phyloP scores from a whole-genome alignment of 2,113 vertebrate genomes.

The Axis porcinus region DNA sequence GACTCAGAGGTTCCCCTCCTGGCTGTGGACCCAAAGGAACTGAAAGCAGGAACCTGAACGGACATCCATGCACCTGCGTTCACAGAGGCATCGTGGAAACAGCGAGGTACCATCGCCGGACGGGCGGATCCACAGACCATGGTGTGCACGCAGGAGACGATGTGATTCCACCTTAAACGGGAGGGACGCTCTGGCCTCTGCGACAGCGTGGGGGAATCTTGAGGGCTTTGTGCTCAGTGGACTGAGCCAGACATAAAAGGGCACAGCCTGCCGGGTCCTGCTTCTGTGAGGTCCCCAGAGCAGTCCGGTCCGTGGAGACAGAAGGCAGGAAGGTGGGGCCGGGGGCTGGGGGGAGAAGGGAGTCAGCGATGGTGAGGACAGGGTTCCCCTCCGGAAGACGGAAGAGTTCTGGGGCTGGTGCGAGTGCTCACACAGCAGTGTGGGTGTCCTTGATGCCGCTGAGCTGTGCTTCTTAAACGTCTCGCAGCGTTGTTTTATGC shows the following conservation, averaged over 20 bases:
- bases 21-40: too few species aligned
- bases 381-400: background rate
- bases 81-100: too few species aligned
- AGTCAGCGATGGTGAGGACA: too few species aligned
- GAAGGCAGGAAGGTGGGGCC: background rate
- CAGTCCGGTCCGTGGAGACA: background rate
- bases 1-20: background rate
- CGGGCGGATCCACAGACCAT: rapidly evolving
- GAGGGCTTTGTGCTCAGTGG: background rate
- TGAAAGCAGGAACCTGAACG: background rate
- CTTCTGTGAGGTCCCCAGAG: rapidly evolving
- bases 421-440: rapidly evolving
- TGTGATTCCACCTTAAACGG: background rate
- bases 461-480: background rate
- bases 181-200: rapidly evolving
- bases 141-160: rapidly evolving
- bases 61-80: background rate
- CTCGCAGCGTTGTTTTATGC: background rate
- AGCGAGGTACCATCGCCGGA: rapidly evolving
- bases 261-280: rapidly evolving
- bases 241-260: background rate
- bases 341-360: background rate
- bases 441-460: rapidly evolving
- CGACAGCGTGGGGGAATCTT: rapidly evolving
- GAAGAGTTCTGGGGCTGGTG: background rate